A percentile compares a stretch with the other conserved stretches of the same genome.
phyloP scores from a whole-genome alignment of 2,113 vertebrate species.

The Myotis lucifugus region DNA sequence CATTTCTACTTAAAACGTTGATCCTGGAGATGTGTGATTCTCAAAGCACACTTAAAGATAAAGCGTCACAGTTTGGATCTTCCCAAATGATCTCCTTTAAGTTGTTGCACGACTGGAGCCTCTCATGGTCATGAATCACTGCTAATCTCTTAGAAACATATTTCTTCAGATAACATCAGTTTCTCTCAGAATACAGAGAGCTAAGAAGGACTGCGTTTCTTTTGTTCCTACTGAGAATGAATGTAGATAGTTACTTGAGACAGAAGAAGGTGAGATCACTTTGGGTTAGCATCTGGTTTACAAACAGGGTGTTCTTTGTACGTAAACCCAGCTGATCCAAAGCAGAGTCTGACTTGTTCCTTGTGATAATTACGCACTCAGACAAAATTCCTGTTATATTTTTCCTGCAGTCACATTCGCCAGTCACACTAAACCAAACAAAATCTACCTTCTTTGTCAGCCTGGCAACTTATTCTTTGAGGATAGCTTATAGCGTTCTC shows the following conservation, averaged over 20 bases:
- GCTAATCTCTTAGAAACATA: constrained; percentile 67
- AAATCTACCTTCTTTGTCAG: constrained; percentile 45
- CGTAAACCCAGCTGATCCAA: background rate
- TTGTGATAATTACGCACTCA: background rate
- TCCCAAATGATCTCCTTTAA: constrained; percentile 52
- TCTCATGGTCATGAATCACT: constrained; percentile 60
- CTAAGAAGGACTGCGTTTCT: constrained; percentile 34
- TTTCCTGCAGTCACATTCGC: background rate
- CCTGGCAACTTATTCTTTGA: constrained; percentile 15
- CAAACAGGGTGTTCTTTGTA: background rate
- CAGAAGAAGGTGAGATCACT: constrained; percentile 44
- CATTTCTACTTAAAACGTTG: constrained; percentile 53
- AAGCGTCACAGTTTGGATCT: constrained; percentile 39
- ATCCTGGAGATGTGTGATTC: constrained; percentile 51
- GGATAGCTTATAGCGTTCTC: background rate
- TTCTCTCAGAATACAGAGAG: constrained; percentile 26
- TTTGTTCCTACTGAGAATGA: constrained; percentile 54
- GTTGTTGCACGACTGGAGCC: constrained; percentile 37
- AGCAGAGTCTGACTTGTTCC: background rate
- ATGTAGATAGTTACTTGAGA: constrained; percentile 49
- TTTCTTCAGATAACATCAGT: constrained; percentile 71
- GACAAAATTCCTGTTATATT: background rate
- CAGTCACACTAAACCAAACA: background rate
- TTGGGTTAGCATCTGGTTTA: background rate
- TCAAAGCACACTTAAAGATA: constrained; percentile 64